Percentiles rank a stretch among this genome's conserved stretches.
Evolutionary conservation across 2,888 invertebrate species (phyloP).

Genomic region (Pteria penguin): DNA sequence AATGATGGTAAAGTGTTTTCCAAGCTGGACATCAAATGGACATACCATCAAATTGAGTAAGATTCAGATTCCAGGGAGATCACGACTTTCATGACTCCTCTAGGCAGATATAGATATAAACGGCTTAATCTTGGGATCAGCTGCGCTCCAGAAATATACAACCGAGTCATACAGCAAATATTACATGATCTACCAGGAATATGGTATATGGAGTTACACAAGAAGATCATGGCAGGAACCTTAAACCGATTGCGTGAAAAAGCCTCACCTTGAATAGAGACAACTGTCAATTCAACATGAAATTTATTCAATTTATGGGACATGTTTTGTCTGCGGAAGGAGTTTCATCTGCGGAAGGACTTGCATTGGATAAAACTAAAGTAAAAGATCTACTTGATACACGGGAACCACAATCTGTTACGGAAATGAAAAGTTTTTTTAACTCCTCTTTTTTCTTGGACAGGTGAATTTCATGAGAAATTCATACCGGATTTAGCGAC

Average conservation of each 20-base stretch:
- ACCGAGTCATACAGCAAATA: constrained; percentile 41
- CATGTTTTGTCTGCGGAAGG: constrained; percentile 31
- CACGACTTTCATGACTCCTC: constrained; percentile 54
- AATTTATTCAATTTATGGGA: constrained; percentile 43
- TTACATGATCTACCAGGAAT: constrained; percentile 38
- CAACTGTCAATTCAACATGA: constrained; percentile 48
- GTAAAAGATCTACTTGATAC: constrained; percentile 26
- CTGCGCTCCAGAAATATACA: constrained; percentile 49
- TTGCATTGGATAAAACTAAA: constrained; percentile 20
- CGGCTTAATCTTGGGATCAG: constrained; percentile 46
- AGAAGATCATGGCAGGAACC: no score
- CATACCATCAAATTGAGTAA: constrained; percentile 53
- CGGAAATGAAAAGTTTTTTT: constrained; percentile 33
- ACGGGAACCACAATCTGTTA: constrained; percentile 9
- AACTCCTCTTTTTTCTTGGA: no score
- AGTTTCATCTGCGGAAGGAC: no score
- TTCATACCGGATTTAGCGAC: constrained; percentile 15
- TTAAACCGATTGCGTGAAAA: constrained; percentile 17
- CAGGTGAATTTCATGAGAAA: constrained; percentile 28
- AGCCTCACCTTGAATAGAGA: constrained; percentile 43
- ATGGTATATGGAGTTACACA: no score
- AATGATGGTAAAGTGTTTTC: constrained; percentile 38
- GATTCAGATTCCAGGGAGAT: constrained; percentile 49
- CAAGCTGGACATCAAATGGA: constrained; percentile 52
- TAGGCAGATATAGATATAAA: constrained; percentile 43